A percentile compares a stretch with the other conserved stretches of the same genome.
These are phyloP conservation scores for Camponotus vicinus DNA, from an alignment of 1,140 invertebrate species.

Conservation along the genomic window DNA sequence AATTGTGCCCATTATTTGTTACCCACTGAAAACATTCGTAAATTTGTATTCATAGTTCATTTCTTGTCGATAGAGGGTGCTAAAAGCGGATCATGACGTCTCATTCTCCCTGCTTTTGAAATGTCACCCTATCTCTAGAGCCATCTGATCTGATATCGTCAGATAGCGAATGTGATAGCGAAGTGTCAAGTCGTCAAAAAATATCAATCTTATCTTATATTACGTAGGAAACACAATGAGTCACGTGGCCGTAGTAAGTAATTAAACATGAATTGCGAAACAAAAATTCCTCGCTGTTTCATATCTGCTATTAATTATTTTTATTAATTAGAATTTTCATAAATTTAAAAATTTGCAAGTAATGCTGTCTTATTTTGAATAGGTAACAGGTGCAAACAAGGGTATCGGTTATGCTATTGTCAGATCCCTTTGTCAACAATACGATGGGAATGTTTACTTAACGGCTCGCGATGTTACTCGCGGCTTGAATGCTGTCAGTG, in stretches of 20 bases:
- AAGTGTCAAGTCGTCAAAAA: no score
- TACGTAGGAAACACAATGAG: neutral
- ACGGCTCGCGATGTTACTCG: constrained; percentile 88
- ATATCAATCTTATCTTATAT: neutral
- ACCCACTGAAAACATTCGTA: no score
- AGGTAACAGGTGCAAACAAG: constrained; percentile 89
- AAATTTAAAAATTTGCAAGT: neutral
- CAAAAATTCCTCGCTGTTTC: no score
- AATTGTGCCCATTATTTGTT: no score
- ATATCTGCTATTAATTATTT: neutral
- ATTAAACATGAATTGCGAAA: neutral
- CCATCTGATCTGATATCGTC: no score
- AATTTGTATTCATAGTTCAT: no score
- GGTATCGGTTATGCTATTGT: constrained; percentile 89
- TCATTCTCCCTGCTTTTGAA: no score
- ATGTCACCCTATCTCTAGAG: no score
- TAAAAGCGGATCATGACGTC: no score
- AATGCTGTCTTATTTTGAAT: neutral
- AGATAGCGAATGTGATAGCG: no score
- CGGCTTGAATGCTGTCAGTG: constrained; percentile 87
- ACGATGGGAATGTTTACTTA: constrained; percentile 88
- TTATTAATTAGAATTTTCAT: neutral
- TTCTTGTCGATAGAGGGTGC: no score
- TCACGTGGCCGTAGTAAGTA: constrained; percentile 31
- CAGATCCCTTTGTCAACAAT: constrained; percentile 88